Conservation (phyloP, 2,797 vertebrate species). For the Harpagifer antarcticus region DNA sequence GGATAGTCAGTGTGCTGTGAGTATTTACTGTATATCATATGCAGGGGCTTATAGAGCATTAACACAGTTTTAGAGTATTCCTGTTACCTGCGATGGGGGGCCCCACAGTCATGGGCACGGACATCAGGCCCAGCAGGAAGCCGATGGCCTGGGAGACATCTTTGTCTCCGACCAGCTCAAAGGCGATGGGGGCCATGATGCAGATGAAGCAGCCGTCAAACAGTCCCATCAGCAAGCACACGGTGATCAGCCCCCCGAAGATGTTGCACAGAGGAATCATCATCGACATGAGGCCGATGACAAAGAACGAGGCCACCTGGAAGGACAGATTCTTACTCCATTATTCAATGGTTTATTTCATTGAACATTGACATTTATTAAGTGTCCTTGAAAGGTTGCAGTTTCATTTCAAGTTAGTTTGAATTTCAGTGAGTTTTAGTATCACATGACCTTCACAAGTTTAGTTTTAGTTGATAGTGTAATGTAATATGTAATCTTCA, state of each 20-base stretch:
- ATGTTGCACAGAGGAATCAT: slow-evolving; percentile 93
- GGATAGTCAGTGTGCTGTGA: background rate
- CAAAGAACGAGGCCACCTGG: slow-evolving; percentile 93
- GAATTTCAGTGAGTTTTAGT: background rate
- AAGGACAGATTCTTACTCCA: too few species aligned
- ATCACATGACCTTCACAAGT: background rate
- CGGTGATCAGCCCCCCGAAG: slow-evolving; percentile 92
- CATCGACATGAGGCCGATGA: slow-evolving; percentile 97
- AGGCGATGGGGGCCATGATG: slow-evolving; percentile 98
- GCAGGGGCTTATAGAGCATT: background rate
- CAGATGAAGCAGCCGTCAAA: slow-evolving; percentile 99
- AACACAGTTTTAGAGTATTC: too few species aligned
- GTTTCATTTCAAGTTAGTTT: background rate
- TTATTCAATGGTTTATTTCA: background rate
- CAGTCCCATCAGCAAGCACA: slow-evolving; percentile 96
- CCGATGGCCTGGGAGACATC: slow-evolving; percentile 97
- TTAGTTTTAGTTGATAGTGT: too few species aligned
- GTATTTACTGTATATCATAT: background rate
- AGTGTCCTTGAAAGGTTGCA: too few species aligned
- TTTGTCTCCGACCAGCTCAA: slow-evolving; percentile 91
- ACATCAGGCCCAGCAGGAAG: slow-evolving; percentile 96
- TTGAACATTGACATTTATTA: too few species aligned
- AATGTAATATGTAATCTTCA: too few species aligned
- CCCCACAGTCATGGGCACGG: slow-evolving; percentile 94
- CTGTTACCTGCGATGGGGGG: slow-evolving; percentile 95